phyloP scores from a whole-genome alignment of 2,113 vertebrate species.

The Trachemys scripta region DNA sequence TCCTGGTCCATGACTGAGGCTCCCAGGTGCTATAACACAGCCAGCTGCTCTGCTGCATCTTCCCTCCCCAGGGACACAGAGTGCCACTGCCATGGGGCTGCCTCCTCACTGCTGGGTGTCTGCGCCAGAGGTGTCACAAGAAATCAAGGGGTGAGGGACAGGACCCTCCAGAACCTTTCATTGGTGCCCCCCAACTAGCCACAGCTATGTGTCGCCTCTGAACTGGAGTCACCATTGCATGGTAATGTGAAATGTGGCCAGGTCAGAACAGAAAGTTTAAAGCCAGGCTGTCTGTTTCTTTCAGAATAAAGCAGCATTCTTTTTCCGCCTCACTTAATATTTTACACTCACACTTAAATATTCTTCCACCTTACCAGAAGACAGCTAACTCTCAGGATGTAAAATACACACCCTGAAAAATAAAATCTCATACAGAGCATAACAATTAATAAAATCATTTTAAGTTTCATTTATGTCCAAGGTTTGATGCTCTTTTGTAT shows the following conservation, averaged over 20 bases:
- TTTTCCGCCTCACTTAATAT: neutral
- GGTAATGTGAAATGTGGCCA: neutral
- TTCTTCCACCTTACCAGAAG: neutral
- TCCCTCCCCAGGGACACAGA: too few relatives aligned
- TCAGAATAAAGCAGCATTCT: neutral
- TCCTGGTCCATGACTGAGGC: too few relatives aligned
- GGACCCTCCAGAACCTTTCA: too few relatives aligned
- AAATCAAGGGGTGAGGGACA: too few relatives aligned
- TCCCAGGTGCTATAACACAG: too few relatives aligned
- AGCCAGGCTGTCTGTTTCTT: neutral
- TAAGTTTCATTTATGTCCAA: neutral
- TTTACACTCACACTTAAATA: neutral
- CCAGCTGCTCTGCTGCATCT: too few relatives aligned
- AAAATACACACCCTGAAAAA: neutral
- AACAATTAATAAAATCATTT: neutral
- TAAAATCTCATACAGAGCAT: neutral
- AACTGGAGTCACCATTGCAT: neutral
- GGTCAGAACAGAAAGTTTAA: neutral
- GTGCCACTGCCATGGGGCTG: too few relatives aligned
- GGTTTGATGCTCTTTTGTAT: neutral
- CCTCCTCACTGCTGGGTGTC: too few relatives aligned
- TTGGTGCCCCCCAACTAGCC: too few relatives aligned
- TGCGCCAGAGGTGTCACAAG: too few relatives aligned
- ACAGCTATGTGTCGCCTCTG: neutral
- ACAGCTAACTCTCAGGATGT: neutral